These are phyloP conservation scores for Gisinianus flammeolus DNA, from an alignment of 2,888 invertebrate species.

Conservation along the genomic window DNA sequence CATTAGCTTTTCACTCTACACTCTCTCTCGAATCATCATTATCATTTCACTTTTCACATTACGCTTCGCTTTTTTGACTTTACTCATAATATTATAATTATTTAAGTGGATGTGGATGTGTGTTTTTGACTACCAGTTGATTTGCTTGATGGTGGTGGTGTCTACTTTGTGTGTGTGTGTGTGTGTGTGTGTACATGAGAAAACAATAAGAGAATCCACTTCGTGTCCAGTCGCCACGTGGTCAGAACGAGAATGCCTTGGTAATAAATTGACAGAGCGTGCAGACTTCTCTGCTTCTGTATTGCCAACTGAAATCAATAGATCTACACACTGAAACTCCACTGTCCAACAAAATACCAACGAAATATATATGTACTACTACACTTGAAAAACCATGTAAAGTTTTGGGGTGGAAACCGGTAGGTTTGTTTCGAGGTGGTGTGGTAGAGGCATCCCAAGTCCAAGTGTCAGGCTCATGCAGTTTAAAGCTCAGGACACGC, in stretches of 20 bases:
- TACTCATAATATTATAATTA: constrained; percentile 18
- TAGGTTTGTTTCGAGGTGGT: neutral
- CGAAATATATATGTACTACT: neutral
- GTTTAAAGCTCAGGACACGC: neutral
- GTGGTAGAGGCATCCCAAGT: neutral
- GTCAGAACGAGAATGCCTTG: constrained; percentile 42
- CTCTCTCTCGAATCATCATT: constrained; percentile 18
- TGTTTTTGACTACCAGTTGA: neutral
- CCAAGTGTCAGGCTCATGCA: neutral
- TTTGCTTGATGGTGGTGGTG: neutral
- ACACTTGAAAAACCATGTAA: neutral
- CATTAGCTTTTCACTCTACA: neutral
- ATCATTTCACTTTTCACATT: neutral
- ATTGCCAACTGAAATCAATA: constrained; percentile 43
- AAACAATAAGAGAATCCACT: constrained; percentile 38
- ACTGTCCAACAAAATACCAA: too few relatives aligned
- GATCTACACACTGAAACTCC: constrained; percentile 18
- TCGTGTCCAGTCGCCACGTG: constrained; percentile 53
- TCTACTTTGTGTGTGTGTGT: too few relatives aligned
- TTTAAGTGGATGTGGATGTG: neutral
- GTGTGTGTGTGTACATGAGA: constrained; percentile 12
- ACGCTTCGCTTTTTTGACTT: neutral
- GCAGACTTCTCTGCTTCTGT: constrained; percentile 49
- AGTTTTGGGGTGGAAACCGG: constrained; percentile 12
- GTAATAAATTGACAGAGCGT: constrained; percentile 55